Evolutionary conservation across 2,113 vertebrate genomes (phyloP).

Genomic region (Rhynchopsitta pachyrhyncha): DNA sequence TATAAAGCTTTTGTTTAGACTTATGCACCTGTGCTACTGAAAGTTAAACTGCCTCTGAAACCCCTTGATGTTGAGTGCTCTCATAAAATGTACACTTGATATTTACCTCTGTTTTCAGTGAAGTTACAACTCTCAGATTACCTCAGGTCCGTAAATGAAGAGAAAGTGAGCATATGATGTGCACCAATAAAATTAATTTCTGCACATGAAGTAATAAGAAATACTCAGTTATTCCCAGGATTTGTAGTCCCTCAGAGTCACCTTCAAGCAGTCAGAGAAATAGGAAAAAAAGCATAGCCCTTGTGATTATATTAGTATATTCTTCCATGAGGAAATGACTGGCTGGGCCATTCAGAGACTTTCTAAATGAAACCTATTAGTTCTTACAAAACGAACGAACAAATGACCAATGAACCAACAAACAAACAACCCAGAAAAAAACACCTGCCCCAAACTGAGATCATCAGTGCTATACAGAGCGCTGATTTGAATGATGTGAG

Average conservation of each 20-base stretch:
- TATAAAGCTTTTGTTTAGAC: not conserved
- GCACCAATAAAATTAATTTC: not conserved
- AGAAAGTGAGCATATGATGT: not conserved
- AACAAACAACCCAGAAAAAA: rapidly evolving
- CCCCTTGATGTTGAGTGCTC: not conserved
- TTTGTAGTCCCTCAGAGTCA: not conserved
- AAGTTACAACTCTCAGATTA: not conserved
- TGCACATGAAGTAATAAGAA: not conserved
- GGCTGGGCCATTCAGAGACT: not conserved
- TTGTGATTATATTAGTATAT: not conserved
- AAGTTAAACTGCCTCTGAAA: not conserved
- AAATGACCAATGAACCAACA: not conserved
- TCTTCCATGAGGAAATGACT: not conserved
- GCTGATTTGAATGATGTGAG: not conserved
- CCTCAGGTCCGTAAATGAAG: not conserved
- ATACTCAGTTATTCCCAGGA: not conserved
- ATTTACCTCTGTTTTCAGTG: not conserved
- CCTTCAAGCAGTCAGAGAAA: not conserved
- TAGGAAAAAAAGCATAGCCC: not conserved
- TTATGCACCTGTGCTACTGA: not conserved
- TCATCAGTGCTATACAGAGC: not conserved
- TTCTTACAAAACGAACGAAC: not conserved
- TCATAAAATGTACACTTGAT: not conserved
- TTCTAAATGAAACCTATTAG: not conserved
- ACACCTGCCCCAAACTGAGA: rapidly evolving